These are phyloP conservation scores for Calcarius lapponicus DNA, from an alignment of 2,797 vertebrate species.

Conservation along the genomic window DNA sequence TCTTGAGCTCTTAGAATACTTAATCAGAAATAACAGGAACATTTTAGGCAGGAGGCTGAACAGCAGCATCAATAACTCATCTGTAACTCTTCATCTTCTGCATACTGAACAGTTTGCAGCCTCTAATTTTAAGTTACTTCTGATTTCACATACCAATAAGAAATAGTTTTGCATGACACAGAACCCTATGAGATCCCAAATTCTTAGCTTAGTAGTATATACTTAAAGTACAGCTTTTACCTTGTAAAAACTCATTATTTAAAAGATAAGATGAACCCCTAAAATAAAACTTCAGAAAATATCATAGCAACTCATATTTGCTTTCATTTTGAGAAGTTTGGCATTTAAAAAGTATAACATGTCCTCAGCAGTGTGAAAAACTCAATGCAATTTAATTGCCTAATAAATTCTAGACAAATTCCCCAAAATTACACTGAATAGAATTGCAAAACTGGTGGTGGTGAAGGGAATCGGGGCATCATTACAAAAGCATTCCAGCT, in stretches of 20 bases:
- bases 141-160: not conserved
- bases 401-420: not conserved
- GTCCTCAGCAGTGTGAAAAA: not conserved
- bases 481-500: not conserved
- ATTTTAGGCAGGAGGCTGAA: not conserved
- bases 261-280: not conserved
- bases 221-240: not conserved
- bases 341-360: not conserved
- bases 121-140: not conserved
- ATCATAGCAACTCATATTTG: not conserved
- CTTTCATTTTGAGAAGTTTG: not conserved
- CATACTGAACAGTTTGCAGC: not conserved
- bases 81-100: not conserved
- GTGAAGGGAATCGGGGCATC: not conserved
- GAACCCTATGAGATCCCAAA: not conserved
- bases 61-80: not conserved
- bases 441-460: not conserved
- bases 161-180: not conserved
- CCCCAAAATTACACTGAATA: not conserved
- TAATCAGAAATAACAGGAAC: not conserved
- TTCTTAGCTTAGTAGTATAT: not conserved
- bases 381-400: not conserved
- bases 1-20: not conserved
- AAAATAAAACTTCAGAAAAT: not conserved
- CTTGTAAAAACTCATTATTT: not conserved